Evolutionary conservation across 2,888 invertebrate genomes (phyloP), one percentile per base, ranked within the genome.

Genomic region (Serripes groenlandicus): DNA sequence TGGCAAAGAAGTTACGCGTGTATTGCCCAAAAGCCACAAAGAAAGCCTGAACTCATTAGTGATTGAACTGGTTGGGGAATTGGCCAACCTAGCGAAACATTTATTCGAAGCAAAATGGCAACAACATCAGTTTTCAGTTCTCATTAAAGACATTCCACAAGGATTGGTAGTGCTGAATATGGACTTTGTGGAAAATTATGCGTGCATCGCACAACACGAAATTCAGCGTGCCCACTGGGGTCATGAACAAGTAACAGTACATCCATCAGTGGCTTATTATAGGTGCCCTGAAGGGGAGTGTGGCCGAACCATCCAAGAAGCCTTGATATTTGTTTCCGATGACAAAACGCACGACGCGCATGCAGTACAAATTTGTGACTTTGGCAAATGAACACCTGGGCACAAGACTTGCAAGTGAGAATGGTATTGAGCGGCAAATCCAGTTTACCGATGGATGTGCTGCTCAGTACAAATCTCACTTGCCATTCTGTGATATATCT

Each of bases 191-290:
- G 54, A 54, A 54, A 54, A 54, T 23, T 54, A 76, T 34, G 26
- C 76, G 5, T 85, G 85, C 74, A 66, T 74, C 23, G 62, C 69
- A 2, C 87, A 87, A 58, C 32, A 81, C 0, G 87, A 87, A 72
- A 69, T 85, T 11, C 83, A 85, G 49, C 70, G 58, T 34, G 85
- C 78, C 15, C 85, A 87, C 34, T 87, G 75, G 79, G 54, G 60
- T 5, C 76, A 83, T 64, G 70, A 80, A 23, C 76, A 73, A 70
- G 80, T 80, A 7, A 83, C 85, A 5, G 28, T 85, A 15, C 69
- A 75, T 28, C 64, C 81, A 28, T 78, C 70, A 15, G 79, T 81
- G 11, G 75, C 75, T 32, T 83, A 78, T 64, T 85, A 78, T 56
- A 76, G 58, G 26, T 84, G 86, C 34, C 49, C 62, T 42, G 75